These are phyloP conservation scores for Morone chrysops DNA, from an alignment of 2,113 vertebrate species.

Conservation along the genomic window DNA sequence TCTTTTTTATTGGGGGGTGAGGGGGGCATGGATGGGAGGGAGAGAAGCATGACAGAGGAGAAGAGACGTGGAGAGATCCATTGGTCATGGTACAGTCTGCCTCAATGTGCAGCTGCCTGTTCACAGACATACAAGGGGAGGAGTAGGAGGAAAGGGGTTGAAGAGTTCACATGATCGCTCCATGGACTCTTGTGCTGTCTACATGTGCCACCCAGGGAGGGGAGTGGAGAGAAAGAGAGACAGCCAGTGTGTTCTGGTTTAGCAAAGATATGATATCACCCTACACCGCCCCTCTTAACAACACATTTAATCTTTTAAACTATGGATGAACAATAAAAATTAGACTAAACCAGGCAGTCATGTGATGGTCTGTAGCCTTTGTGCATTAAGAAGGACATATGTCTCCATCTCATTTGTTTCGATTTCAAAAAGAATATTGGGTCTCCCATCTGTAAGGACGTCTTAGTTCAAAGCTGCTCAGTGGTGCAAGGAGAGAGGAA, in stretches of 20 bases:
- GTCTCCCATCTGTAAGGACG: background rate
- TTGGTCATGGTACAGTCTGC: slow-evolving; percentile 5
- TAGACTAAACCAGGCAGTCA: background rate
- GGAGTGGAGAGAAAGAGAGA: slow-evolving; percentile 8
- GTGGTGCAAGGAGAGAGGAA: background rate
- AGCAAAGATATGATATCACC: background rate
- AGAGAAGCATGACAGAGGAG: slow-evolving; percentile 8
- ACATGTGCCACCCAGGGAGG: slow-evolving; percentile 26
- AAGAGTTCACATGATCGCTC: slow-evolving; percentile 27
- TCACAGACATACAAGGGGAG: slow-evolving; percentile 6
- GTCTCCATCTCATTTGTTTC: background rate
- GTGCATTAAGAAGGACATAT: background rate
- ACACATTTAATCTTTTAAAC: background rate
- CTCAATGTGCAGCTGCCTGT: slow-evolving; percentile 34
- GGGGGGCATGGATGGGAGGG: slow-evolving; percentile 1
- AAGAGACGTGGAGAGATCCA: slow-evolving; percentile 7
- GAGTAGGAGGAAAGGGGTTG: slow-evolving; percentile 24
- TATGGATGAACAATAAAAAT: background rate
- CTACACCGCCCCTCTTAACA: background rate
- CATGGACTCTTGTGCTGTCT: slow-evolving; percentile 13
- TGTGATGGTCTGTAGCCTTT: background rate
- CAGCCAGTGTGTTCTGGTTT: slow-evolving; percentile 11
- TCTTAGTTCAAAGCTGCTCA: background rate
- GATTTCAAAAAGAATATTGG: background rate
- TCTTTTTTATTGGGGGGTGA: slow-evolving; percentile 10